Evolutionary conservation across 2,113 vertebrate species (phyloP).

Genomic region (Archilochus colubris): DNA sequence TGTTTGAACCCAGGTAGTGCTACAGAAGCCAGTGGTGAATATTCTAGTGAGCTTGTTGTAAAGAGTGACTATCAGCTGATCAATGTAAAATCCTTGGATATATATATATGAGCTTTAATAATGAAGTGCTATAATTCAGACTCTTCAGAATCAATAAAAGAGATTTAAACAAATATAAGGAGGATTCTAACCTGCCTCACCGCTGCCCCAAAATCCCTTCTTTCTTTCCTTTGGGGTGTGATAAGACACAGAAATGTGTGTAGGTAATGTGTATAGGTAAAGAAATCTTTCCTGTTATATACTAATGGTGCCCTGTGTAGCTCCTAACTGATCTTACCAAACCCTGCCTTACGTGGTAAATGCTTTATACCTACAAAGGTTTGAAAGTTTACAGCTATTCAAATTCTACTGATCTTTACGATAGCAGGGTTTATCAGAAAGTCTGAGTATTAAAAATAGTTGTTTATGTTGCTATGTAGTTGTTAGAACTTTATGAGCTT

Average conservation of each 20-base stretch:
- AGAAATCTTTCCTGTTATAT: background rate
- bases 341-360: background rate
- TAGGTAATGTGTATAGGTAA: background rate
- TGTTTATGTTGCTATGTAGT: background rate
- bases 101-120: background rate
- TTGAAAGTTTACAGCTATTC: background rate
- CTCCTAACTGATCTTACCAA: background rate
- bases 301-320: background rate
- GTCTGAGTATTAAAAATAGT: background rate
- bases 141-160: background rate
- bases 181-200: too few relatives aligned
- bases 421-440: background rate
- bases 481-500: background rate
- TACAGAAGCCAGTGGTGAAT: background rate
- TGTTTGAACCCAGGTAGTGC: background rate
- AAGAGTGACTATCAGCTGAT: background rate
- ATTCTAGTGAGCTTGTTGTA: background rate
- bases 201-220: background rate
- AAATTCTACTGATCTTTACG: background rate
- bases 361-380: background rate
- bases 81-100: background rate
- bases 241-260: background rate
- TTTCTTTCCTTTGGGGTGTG: background rate
- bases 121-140: background rate
- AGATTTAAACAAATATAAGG: background rate